These are phyloP conservation scores for Lithophane leautieri DNA, from an alignment of 2,888 invertebrate genomes.

Conservation along the genomic window DNA sequence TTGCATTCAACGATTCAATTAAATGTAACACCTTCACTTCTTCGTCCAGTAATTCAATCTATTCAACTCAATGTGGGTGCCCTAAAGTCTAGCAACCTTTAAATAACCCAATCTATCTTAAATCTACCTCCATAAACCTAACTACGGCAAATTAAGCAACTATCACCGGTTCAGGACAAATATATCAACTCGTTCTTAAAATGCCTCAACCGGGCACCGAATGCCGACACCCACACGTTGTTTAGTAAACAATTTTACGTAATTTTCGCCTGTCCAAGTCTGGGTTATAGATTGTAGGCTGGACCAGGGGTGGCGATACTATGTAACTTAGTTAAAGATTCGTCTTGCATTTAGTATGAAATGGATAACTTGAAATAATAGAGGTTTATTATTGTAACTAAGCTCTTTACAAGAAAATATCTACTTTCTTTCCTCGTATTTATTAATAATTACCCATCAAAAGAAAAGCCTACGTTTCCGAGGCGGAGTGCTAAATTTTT, in stretches of 20 bases:
- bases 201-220: conserved; percentile 62
- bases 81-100: conserved; percentile 22
- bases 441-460: not conserved
- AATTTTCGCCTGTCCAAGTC: conserved; percentile 68
- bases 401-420: not conserved
- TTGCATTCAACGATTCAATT: not conserved
- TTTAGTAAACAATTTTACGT: conserved; percentile 71
- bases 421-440: not conserved
- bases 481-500: too few relatives aligned
- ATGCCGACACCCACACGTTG: conserved; percentile 65
- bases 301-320: conserved; percentile 41
- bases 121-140: conserved; percentile 19
- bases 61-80: conserved; percentile 21
- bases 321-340: not conserved
- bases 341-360: not conserved
- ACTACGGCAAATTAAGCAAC: conserved; percentile 46
- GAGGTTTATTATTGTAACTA: not conserved
- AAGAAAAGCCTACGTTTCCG: not conserved
- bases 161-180: conserved; percentile 49
- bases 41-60: not conserved
- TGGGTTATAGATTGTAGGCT: conserved; percentile 52
- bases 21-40: not conserved
- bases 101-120: conserved; percentile 38
- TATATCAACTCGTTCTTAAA: conserved; percentile 64
- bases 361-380: not conserved